A percentile compares a stretch with the other conserved stretches of the same genome.
phyloP scores from a whole-genome alignment of 2,113 vertebrate species.

The Tangachromis dhanisi region DNA sequence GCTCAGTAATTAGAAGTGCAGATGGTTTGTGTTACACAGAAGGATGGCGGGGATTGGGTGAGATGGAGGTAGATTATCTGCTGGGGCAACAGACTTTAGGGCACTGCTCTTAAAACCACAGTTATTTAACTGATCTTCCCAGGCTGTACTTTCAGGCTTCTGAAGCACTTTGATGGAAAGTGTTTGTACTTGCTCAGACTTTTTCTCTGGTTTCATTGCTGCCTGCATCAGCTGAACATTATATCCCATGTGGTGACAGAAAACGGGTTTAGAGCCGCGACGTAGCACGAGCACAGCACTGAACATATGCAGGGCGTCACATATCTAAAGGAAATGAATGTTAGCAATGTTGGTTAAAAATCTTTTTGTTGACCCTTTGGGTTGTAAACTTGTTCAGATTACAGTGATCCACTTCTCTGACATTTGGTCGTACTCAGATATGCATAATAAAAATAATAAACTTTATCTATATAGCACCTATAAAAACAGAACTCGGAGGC shows the following conservation, averaged over 20 bases:
- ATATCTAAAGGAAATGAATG: neutral
- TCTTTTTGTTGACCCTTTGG: neutral
- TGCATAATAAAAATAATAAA: neutral
- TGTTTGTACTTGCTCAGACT: neutral
- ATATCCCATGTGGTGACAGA: neutral
- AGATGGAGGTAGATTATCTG: neutral
- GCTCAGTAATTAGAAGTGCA: neutral
- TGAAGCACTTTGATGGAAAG: neutral
- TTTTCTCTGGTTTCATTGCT: too few relatives aligned
- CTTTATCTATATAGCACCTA: neutral
- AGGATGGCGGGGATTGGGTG: neutral
- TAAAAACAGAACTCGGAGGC: rapidly evolving
- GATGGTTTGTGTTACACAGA: neutral
- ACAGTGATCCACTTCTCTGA: neutral
- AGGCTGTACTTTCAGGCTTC: rapidly evolving
- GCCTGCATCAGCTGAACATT: neutral
- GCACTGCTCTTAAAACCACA: neutral
- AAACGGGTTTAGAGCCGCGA: neutral
- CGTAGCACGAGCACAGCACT: neutral
- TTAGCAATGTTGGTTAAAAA: neutral
- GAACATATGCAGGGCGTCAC: neutral
- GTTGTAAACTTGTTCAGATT: neutral
- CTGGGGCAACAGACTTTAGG: neutral
- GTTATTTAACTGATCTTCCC: neutral
- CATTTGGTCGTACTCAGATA: neutral